Evolutionary conservation across 2,888 invertebrate genomes (phyloP).

Genomic region (Pedicia rivosa): DNA sequence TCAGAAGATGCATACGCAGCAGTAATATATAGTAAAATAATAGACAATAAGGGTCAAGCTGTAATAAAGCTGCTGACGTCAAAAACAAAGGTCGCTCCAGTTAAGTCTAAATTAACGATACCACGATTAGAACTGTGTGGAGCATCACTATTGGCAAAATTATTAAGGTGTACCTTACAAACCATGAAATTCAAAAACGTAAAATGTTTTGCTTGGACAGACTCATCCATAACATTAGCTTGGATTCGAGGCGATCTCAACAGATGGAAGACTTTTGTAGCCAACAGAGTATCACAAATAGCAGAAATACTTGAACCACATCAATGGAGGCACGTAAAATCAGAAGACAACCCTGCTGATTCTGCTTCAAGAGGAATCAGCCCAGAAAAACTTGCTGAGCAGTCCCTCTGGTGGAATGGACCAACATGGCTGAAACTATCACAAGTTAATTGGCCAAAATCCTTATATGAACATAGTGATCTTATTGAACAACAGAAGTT

Average conservation of each 20-base stretch:
- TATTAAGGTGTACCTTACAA: not conserved
- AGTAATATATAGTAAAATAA: slow-evolving; percentile 3
- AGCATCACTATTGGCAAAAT: slow-evolving; percentile 1
- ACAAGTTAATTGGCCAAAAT: too few relatives aligned
- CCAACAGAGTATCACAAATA: too few relatives aligned
- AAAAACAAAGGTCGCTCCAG: slow-evolving; percentile 9
- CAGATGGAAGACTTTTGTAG: too few relatives aligned
- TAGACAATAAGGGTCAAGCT: not conserved
- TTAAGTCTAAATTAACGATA: slow-evolving; percentile 8
- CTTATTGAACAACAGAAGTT: too few relatives aligned
- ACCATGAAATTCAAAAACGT: not conserved
- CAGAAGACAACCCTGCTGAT: slow-evolving; percentile 11
- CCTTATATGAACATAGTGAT: too few relatives aligned
- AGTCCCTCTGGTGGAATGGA: slow-evolving; percentile 1
- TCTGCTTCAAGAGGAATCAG: slow-evolving; percentile 4
- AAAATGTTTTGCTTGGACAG: too few relatives aligned
- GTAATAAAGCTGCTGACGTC: slow-evolving; percentile 7
- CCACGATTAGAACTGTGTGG: slow-evolving; percentile 10
- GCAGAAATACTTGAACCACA: too few relatives aligned
- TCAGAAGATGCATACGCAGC: slow-evolving; percentile 10
- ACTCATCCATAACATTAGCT: too few relatives aligned
- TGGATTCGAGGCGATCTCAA: too few relatives aligned
- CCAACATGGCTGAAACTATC: not conserved
- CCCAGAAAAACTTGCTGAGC: not conserved
- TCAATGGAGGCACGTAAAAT: slow-evolving; percentile 10